These are phyloP conservation scores for Lochmaea crataegi DNA, from an alignment of 2,888 invertebrate genomes.

Conservation along the genomic window DNA sequence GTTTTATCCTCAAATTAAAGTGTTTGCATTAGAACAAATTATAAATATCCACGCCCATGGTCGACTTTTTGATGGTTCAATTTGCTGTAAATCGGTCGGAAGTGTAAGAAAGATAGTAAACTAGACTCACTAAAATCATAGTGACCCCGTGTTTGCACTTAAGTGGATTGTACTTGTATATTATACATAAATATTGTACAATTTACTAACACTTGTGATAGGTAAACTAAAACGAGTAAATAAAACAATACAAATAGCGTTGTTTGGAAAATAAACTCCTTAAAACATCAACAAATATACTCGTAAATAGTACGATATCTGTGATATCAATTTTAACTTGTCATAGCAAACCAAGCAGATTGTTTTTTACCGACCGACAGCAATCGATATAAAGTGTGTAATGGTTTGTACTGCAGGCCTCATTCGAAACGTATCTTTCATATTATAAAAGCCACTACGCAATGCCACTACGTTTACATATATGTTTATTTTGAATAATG, in stretches of 20 bases:
- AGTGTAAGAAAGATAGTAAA: no score
- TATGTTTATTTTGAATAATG: constrained; percentile 1
- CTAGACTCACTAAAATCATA: no score
- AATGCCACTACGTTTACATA: neutral
- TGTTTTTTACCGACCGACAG: neutral
- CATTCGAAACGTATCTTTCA: neutral
- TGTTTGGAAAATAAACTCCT: constrained; percentile 2
- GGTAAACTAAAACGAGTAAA: neutral
- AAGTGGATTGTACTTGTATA: no score
- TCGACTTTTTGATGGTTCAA: no score
- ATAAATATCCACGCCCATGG: no score
- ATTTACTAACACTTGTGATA: neutral
- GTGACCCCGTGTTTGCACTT: no score
- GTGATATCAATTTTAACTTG: neutral
- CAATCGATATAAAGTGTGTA: neutral
- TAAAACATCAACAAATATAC: neutral
- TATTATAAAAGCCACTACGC: neutral
- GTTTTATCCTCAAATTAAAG: no score
- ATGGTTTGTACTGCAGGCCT: neutral
- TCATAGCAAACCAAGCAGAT: constrained; percentile 1
- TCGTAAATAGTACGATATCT: neutral
- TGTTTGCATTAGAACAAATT: no score
- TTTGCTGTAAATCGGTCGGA: no score
- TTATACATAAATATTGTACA: no score
- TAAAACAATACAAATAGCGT: neutral